Evolutionary conservation across 92 coral and sea anemone species (phyloP).

Genomic region (Bergia sp.): DNA sequence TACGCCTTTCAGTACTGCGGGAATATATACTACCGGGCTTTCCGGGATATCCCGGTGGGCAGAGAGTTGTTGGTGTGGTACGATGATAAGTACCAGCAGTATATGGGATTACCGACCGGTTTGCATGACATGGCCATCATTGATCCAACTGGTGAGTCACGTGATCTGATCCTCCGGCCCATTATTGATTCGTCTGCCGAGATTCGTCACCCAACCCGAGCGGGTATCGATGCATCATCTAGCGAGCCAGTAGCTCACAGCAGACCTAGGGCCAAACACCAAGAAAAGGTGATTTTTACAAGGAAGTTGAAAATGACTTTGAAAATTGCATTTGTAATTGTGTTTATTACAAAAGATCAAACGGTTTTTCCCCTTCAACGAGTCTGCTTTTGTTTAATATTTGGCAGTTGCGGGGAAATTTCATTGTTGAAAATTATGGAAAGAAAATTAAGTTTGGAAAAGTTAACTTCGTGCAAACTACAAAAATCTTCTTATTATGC

Average conservation of each 20-base stretch:
- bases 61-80: conserved; percentile 97
- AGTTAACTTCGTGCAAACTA: not conserved
- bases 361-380: not conserved
- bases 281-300: conserved; percentile 47
- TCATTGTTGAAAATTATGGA: too few relatives aligned
- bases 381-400: not conserved
- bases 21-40: conserved; percentile 96
- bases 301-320: conserved; percentile 29
- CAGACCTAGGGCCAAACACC: conserved; percentile 46
- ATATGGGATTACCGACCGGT: conserved; percentile 93
- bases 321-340: not conserved
- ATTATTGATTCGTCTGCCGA: conserved; percentile 46
- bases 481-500: too few relatives aligned
- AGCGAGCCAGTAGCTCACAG: conserved; percentile 44
- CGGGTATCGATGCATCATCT: conserved; percentile 45
- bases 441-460: not conserved
- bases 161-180: conserved; percentile 53
- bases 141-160: conserved; percentile 87
- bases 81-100: conserved; percentile 93
- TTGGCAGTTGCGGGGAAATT: not conserved
- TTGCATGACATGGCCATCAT: conserved; percentile 93
- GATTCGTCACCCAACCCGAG: conserved; percentile 46
- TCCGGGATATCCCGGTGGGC: conserved; percentile 89
- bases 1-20: conserved; percentile 96
- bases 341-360: not conserved